Evolutionary conservation across 2,797 vertebrate genomes (phyloP).

Genomic region (Sarcoramphus papa): DNA sequence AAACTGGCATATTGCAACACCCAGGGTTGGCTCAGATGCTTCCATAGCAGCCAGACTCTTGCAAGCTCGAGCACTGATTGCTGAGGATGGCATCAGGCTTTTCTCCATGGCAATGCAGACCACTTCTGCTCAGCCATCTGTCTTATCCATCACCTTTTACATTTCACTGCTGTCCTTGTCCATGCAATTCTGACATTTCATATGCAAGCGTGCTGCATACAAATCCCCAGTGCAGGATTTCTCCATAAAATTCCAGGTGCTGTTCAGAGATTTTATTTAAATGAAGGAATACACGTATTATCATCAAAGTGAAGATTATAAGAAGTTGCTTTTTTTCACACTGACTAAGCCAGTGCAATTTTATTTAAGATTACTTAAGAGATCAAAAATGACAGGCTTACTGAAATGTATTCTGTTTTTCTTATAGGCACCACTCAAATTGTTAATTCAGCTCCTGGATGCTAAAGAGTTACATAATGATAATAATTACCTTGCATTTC

Average conservation of each 20-base stretch:
- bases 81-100: slow-evolving; percentile 54
- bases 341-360: slow-evolving; percentile 37
- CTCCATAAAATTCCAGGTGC: slow-evolving; percentile 27
- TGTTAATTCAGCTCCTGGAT: slow-evolving; percentile 24
- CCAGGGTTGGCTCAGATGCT: slow-evolving; percentile 7
- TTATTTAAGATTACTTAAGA: slow-evolving; percentile 46
- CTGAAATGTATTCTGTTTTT: slow-evolving; percentile 26
- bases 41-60: slow-evolving; percentile 41
- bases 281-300: slow-evolving; percentile 13
- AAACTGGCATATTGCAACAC: slow-evolving; percentile 55
- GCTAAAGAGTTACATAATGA: slow-evolving; percentile 13
- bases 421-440: not conserved
- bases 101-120: slow-evolving; percentile 57
- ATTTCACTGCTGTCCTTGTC: slow-evolving; percentile 55
- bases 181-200: not conserved
- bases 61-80: slow-evolving; percentile 7
- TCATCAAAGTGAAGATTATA: slow-evolving; percentile 11
- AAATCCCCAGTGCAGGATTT: slow-evolving; percentile 25
- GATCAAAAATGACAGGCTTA: slow-evolving; percentile 49
- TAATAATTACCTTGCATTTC: slow-evolving; percentile 25
- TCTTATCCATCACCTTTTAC: slow-evolving; percentile 53
- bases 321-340: not conserved
- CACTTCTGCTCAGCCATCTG: slow-evolving; percentile 66
- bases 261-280: slow-evolving; percentile 53
- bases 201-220: not conserved